Conservation (phyloP, 2,113 vertebrate genomes). For the Beaufortia kweichowensis region DNA sequence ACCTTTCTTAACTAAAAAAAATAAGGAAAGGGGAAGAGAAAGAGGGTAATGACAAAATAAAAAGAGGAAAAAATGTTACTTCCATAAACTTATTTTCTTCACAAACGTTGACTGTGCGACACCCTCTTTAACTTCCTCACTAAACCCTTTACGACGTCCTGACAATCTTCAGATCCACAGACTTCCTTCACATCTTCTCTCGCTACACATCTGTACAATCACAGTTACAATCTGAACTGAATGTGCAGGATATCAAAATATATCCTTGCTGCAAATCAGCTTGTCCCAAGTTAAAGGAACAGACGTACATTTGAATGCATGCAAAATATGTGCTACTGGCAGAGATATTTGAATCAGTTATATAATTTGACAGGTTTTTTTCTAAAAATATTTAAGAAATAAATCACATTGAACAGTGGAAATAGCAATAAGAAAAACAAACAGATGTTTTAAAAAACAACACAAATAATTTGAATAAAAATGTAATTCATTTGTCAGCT, state of each 20-base stretch:
- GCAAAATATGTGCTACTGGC: background rate
- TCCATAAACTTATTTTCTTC: conserved; percentile 55
- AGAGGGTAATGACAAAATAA: conserved; percentile 33
- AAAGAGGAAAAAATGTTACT: conserved; percentile 33
- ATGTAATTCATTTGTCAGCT: too few species aligned
- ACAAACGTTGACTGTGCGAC: conserved; percentile 53
- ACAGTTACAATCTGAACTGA: background rate
- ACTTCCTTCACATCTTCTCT: conserved; percentile 38
- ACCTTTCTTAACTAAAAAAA: conserved; percentile 44
- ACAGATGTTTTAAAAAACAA: too few species aligned
- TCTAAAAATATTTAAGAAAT: background rate
- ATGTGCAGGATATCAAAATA: background rate
- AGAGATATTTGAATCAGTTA: background rate
- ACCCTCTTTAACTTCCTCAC: conserved; percentile 60
- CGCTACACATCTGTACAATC: background rate
- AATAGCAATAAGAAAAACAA: too few species aligned
- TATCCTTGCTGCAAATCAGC: background rate
- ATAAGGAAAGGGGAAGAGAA: conserved; percentile 34
- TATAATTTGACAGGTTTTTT: background rate
- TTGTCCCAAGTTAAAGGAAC: background rate
- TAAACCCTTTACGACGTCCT: conserved; percentile 65
- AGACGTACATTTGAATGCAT: background rate
- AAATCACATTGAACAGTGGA: too few species aligned
- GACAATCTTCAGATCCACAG: conserved; percentile 47
- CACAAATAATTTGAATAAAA: too few species aligned